phyloP scores from a whole-genome alignment of 2,113 vertebrate species.

The Saccopteryx leptura region DNA sequence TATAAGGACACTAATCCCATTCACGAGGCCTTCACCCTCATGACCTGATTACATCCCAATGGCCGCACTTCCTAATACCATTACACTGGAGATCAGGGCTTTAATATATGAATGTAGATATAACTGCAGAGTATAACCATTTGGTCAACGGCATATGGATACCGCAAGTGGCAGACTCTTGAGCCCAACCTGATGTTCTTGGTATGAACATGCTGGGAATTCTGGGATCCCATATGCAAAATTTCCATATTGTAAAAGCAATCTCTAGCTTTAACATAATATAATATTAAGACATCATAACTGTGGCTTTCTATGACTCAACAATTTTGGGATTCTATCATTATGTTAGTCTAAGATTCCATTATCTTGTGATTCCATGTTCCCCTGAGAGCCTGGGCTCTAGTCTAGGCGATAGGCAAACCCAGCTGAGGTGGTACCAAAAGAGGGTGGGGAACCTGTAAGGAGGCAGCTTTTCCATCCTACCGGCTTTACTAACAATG shows the following conservation, averaged over 20 bases:
- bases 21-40: not conserved
- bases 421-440: not conserved
- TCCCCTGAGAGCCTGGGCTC: conserved; percentile 31
- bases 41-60: not conserved
- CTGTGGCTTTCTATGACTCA: conserved; percentile 51
- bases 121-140: not conserved
- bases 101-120: no score
- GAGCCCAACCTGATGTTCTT: not conserved
- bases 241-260: conserved; percentile 27
- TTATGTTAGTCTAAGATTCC: conserved; percentile 64
- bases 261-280: conserved; percentile 51
- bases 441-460: rapidly evolving
- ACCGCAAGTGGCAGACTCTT: not conserved
- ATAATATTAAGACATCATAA: conserved; percentile 39
- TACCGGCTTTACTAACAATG: conserved; percentile 34
- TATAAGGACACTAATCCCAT: not conserved
- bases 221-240: conserved; percentile 12
- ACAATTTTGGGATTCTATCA: not conserved
- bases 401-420: conserved; percentile 62
- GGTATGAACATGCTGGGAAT: not conserved
- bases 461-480: conserved; percentile 58
- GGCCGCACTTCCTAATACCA: no score
- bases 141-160: not conserved
- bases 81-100: not conserved
- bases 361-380: conserved; percentile 52